Evolutionary conservation across 2,888 invertebrate genomes (phyloP).

Genomic region (Galerucella calmariensis): DNA sequence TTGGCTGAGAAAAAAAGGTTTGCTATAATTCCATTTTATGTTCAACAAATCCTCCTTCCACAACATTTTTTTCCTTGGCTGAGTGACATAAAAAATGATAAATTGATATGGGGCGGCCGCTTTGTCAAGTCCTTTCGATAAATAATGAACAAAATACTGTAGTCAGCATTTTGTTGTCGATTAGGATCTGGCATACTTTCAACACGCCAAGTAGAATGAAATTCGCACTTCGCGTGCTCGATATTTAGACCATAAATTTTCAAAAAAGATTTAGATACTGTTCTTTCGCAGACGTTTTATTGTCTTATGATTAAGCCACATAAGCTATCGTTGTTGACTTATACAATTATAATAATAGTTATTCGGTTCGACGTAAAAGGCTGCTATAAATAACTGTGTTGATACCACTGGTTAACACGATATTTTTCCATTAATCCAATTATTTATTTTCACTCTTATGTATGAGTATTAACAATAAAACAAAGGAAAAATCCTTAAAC

Average conservation of each 20-base stretch:
- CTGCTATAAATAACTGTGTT: background rate
- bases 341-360: background rate
- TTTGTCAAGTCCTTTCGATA: conserved; percentile 9
- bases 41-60: background rate
- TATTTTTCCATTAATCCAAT: too few relatives aligned
- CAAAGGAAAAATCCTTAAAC: too few relatives aligned
- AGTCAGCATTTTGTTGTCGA: conserved; percentile 10
- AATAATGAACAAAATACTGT: conserved; percentile 11
- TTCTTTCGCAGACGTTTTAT: conserved; percentile 2
- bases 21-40: background rate
- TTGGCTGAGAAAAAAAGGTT: background rate
- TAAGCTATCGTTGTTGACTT: background rate
- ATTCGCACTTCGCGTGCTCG: conserved; percentile 9
- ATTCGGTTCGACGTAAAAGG: background rate
- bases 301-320: background rate
- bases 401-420: too few relatives aligned
- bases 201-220: conserved; percentile 2
- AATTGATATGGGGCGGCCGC: conserved; percentile 5
- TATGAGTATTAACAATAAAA: too few relatives aligned
- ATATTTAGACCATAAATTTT: background rate
- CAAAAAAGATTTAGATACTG: conserved; percentile 12
- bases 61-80: background rate
- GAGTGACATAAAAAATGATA: conserved; percentile 14
- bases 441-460: too few relatives aligned
- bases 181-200: background rate